Conservation (phyloP, 2,113 vertebrate genomes). For the Paralichthys olivaceus region DNA sequence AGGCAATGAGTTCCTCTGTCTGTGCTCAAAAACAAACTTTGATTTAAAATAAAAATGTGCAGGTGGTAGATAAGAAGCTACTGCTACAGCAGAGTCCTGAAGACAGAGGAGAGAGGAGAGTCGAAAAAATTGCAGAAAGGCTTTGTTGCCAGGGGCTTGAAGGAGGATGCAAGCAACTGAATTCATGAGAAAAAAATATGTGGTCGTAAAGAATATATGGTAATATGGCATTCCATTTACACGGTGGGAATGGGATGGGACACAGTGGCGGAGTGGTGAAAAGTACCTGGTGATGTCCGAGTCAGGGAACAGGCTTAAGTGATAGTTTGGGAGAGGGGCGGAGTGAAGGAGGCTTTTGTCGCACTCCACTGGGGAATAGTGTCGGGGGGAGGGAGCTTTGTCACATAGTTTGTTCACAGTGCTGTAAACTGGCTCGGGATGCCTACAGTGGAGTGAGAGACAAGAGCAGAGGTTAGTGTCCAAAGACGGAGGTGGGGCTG, state of each 20-base stretch:
- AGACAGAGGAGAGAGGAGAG: not conserved
- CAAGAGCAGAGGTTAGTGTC: slow-evolving; percentile 70
- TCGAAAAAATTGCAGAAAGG: not conserved
- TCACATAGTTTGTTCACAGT: slow-evolving; percentile 99
- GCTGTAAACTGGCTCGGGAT: slow-evolving; percentile 99
- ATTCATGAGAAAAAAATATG: not conserved
- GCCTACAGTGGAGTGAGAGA: slow-evolving; percentile 85
- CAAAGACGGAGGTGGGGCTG: slow-evolving; percentile 3
- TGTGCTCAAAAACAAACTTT: not conserved
- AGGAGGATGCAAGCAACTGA: not conserved
- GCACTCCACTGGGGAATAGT: slow-evolving; percentile 95
- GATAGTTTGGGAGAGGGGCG: slow-evolving; percentile 92
- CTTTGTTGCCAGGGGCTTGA: not conserved
- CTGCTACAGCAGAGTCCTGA: not conserved
- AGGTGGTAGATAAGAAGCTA: not conserved
- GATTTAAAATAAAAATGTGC: slow-evolving; percentile 9
- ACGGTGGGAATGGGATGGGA: not conserved
- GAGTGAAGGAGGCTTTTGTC: slow-evolving; percentile 96
- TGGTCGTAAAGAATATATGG: not conserved
- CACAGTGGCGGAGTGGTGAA: slow-evolving; percentile 65
- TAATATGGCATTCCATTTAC: slow-evolving; percentile 24
- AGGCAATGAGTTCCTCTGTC: not conserved
- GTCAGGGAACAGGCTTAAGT: slow-evolving; percentile 95
- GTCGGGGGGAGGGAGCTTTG: slow-evolving; percentile 93
- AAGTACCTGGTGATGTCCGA: slow-evolving; percentile 95